A percentile compares a stretch with the other conserved stretches of the same genome.
Conservation (phyloP, 2,113 vertebrate genomes). For the Scomber japonicus region DNA sequence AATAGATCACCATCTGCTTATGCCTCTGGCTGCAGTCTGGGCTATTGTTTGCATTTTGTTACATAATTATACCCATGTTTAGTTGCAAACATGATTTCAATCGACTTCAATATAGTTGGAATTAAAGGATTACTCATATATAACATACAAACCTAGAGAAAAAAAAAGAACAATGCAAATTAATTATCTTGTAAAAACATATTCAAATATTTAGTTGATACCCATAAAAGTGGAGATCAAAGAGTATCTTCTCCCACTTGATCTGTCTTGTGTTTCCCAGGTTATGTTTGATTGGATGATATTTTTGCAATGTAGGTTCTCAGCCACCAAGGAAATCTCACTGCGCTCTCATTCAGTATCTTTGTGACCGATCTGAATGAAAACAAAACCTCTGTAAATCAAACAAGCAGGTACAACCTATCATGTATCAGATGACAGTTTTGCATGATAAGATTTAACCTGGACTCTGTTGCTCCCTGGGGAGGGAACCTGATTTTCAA, state of each 20-base stretch:
- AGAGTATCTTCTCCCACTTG: conserved; percentile 15
- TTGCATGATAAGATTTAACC: background rate
- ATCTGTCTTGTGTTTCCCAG: conserved; percentile 33
- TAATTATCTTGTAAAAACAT: background rate
- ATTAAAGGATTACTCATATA: background rate
- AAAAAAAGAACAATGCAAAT: background rate
- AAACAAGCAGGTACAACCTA: background rate
- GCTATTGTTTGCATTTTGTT: conserved; percentile 55
- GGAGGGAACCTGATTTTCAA: conserved; percentile 32
- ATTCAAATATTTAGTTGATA: conserved; percentile 3
- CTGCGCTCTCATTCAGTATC: conserved; percentile 51
- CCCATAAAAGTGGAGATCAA: conserved; percentile 7
- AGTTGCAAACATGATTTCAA: conserved; percentile 1
- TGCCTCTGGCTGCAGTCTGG: conserved; percentile 48
- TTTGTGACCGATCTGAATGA: conserved; percentile 43
- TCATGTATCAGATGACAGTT: background rate
- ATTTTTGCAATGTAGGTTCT: conserved; percentile 77
- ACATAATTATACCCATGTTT: conserved; percentile 24
- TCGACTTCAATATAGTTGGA: background rate
- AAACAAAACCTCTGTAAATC: conserved; percentile 31
- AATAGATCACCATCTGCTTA: conserved; percentile 81
- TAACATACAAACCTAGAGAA: background rate
- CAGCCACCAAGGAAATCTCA: conserved; percentile 62
- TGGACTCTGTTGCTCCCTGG: background rate
- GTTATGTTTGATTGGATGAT: conserved; percentile 62